Base-by-base conservation (phyloP, 2,888 invertebrate species). In the Galeopsomyia nigrocyanea region DNA sequence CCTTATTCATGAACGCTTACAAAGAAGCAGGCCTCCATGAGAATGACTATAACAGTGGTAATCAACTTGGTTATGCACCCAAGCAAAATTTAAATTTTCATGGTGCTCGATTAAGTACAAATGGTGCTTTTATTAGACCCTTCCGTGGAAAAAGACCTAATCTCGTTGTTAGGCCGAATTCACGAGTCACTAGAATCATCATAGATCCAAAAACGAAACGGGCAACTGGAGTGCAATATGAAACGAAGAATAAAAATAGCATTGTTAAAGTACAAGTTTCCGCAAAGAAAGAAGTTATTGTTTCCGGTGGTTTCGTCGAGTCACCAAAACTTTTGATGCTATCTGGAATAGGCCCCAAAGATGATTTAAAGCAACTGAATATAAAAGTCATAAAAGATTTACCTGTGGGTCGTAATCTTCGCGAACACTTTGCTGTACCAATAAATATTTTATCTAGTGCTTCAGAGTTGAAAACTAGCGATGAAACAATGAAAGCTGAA, bases 71-170 rank as follows among this genome's bases (percentile, higher is more conserved):
- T 31, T 89, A 90, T 2, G 90, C 89, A 82, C 85, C 90, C 53
- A 81, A 89, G 39, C 92, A 92, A 82, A 88, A 89, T 19, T 92
- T 92, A 0, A 88, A 90, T 1, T 87, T 87, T 66, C 85, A 90
- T 79, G 92, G 92, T 1, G 86, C 86, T 77, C 87, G 92, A 76
- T 84, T 88, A 60, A 92, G 92, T 26, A 87, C 89, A 0, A 92
- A 92, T 79, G 83, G 83, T 5, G 92, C 92, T 1, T 93, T 89
- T 77, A 90, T 92, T n/a, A 87, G 90, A 77, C 91, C 92, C 0
- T 89, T 93, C 68, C 87, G 92, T 56, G 78, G 88, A 17, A 88
- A 87, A 72, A 79, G 89, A 39, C 77, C 79, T 47, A 87, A 87
- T 74, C 73, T 86, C 13, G 77, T 77, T 19, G 75, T 87, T n/a